Percentiles rank a stretch among this genome's conserved stretches.
These are phyloP conservation scores for Drosophila conformis DNA, from an alignment of 2,888 invertebrate genomes.

Conservation along the genomic window DNA sequence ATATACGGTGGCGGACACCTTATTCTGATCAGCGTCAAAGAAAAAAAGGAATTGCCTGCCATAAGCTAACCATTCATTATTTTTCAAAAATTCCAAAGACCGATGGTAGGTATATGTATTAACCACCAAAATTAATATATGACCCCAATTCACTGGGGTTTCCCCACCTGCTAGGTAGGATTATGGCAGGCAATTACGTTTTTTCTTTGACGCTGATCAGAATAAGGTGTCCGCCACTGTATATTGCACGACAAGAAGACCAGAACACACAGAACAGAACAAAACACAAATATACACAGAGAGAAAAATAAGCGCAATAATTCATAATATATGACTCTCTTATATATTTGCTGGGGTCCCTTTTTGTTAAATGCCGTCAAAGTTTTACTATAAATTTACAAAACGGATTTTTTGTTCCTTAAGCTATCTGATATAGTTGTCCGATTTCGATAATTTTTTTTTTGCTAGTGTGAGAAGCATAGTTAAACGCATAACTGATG, in stretches of 20 bases:
- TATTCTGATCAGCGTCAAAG: too few species aligned
- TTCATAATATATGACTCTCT: rapidly evolving
- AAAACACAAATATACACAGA: slow-evolving; percentile 21
- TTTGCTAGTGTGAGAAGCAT: neutral
- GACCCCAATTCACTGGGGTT: too few species aligned
- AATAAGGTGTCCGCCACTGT: too few species aligned
- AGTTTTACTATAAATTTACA: neutral
- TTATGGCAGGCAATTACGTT: too few species aligned
- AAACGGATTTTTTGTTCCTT: neutral
- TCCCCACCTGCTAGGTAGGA: too few species aligned
- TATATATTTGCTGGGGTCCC: neutral
- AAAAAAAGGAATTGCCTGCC: too few species aligned
- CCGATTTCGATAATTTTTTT: neutral
- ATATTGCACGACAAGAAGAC: slow-evolving; percentile 66
- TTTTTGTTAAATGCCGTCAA: neutral
- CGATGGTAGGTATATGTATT: too few species aligned
- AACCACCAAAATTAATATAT: too few species aligned
- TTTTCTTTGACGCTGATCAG: too few species aligned
- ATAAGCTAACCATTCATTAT: too few species aligned
- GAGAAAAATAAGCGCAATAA: neutral
- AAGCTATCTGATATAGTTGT: neutral
- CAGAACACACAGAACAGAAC: slow-evolving; percentile 32
- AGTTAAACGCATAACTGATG: neutral
- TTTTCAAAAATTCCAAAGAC: too few species aligned
- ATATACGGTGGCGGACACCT: too few species aligned